These are phyloP conservation scores for Enteromius treurensis DNA, from an alignment of 2,797 vertebrate species.

Conservation along the genomic window DNA sequence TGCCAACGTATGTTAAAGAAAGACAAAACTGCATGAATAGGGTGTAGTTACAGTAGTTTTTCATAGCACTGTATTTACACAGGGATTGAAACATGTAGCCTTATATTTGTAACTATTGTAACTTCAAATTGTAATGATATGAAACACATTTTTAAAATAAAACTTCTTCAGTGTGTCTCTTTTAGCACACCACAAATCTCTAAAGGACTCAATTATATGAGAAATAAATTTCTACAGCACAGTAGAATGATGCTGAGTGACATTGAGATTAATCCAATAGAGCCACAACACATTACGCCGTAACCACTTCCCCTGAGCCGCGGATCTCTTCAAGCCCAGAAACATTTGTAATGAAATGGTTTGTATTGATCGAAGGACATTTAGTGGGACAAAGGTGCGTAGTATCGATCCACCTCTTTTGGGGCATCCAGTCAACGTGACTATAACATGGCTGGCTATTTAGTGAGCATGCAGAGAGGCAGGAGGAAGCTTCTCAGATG, in stretches of 20 bases:
- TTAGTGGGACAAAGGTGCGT: conserved; percentile 55
- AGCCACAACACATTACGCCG: conserved; percentile 29
- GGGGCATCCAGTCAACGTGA: conserved; percentile 50
- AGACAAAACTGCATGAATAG: neutral
- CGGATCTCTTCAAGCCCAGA: conserved; percentile 44
- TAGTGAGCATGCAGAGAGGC: conserved; percentile 13
- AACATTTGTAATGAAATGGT: conserved; percentile 54
- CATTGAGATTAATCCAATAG: conserved; percentile 47
- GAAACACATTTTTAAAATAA: neutral
- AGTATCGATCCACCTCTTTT: conserved; percentile 49
- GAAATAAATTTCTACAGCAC: conserved; percentile 23
- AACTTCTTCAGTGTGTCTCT: neutral
- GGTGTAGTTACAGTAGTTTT: neutral
- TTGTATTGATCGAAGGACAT: conserved; percentile 55
- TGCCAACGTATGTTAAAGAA: neutral
- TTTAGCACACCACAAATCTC: neutral
- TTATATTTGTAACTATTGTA: conserved; percentile 8
- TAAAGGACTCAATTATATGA: conserved; percentile 6
- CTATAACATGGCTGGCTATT: conserved; percentile 38
- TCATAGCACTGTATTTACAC: neutral
- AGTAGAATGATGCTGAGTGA: conserved; percentile 33
- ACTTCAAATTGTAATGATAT: conserved; percentile 7
- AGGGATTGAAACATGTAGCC: neutral
- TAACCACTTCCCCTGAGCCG: conserved; percentile 41
- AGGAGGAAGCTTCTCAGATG: conserved; percentile 7